Base-by-base conservation (phyloP, 2,888 invertebrate genomes). In the Apantesis nais region DNA sequence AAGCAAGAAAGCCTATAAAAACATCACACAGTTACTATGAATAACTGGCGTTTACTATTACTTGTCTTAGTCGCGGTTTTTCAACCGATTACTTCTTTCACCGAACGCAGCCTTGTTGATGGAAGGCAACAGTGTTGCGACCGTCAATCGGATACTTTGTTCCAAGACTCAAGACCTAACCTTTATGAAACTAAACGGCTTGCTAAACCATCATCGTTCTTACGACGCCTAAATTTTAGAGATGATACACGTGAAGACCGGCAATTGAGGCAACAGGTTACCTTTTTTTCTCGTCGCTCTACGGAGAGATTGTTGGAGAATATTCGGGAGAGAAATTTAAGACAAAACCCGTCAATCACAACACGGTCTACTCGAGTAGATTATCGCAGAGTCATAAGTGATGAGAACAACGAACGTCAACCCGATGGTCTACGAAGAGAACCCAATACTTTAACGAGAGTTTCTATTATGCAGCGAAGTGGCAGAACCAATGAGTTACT, bases 41-140 rank as follows among this genome's bases (percentile, higher is more conserved):
- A 94, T 94, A 92, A 91, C 89, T 93, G 94, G 93, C 88, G 90
- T 92, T 92, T 94, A 84, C 88, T 92, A 78, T 87, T 95, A 77
- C 87, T 93, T 86, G 90, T 92, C 86, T 87, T 93, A 87, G 86
- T 92, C 85, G 90, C 91, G 86, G 86, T 91, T 74, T 85, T 93
- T 75, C 89, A 92, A 78, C 92, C 92, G 74, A 89, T 89, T 83
- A 86, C 85, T 78, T 90, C 92, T 73, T 90, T 86, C 80, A 85
- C 87, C 69, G 92, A 92, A 68, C 83, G 84, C 78, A 89, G 85
- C 78, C 83, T 90, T 83, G 86, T 93, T 90, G 89, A 95, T 94
- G 94, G 94, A 86, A 88, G 90, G 86, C 84, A 88, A 79, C 85
- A 88, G 87, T 89, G 91, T 81, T 90, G 89, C 82, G 86, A 88